A percentile compares a stretch with the other conserved stretches of the same genome.
phyloP scores from a whole-genome alignment of 2,797 vertebrate species.

The Myioborus melanocephalus region DNA sequence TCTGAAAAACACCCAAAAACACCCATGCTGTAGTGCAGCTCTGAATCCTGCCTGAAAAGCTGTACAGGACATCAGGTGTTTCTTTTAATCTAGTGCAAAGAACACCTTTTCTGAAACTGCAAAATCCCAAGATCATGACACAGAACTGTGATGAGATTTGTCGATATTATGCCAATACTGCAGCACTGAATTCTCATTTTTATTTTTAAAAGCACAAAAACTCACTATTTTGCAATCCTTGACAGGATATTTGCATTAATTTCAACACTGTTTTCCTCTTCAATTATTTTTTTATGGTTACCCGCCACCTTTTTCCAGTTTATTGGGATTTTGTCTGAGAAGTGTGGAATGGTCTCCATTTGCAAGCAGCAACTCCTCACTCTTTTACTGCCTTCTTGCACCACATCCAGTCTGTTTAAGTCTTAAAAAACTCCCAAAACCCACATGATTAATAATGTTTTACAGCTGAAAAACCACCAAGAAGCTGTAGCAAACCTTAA shows the following conservation, averaged over 20 bases:
- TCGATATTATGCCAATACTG: not conserved
- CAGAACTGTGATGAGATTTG: not conserved
- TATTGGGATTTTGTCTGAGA: not conserved
- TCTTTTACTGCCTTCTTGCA: not conserved
- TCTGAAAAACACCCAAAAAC: not conserved
- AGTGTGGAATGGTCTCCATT: not conserved
- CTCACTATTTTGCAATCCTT: not conserved
- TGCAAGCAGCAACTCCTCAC: not conserved
- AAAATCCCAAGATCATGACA: not conserved
- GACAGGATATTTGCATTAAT: not conserved
- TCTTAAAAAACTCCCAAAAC: not conserved
- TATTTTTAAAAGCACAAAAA: not conserved
- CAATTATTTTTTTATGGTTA: not conserved
- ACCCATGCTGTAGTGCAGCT: not conserved
- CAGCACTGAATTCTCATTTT: not conserved
- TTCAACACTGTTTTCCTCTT: not conserved
- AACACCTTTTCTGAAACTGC: not conserved
- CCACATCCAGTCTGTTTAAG: not conserved
- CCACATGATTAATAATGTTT: not conserved
- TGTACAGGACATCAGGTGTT: not conserved
- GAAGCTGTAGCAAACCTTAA: not conserved
- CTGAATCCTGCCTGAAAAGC: not conserved
- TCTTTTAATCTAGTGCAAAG: not conserved
- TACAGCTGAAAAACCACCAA: not conserved
- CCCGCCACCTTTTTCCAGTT: not conserved